Conservation (phyloP, 2,888 invertebrate species). For the Tortricodes alternella region DNA sequence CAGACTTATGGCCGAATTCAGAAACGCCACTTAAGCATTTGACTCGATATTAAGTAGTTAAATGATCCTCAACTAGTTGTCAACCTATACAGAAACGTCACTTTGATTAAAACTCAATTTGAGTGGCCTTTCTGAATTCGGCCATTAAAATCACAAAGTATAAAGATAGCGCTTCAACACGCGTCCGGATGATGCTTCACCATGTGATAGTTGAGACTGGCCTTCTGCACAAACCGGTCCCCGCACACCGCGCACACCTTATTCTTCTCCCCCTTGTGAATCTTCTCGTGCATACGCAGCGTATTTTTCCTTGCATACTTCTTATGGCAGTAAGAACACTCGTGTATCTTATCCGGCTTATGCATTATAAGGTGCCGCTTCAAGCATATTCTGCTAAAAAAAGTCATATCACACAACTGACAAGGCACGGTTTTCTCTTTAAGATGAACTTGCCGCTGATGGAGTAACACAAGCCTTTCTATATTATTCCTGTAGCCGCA, state of each 20-base stretch:
- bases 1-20: too few species aligned
- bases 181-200: constrained; percentile 67
- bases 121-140: too few species aligned
- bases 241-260: constrained; percentile 63
- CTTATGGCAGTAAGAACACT: constrained; percentile 29
- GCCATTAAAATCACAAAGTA: too few species aligned
- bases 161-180: constrained; percentile 44
- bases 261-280: constrained; percentile 65
- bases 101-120: too few species aligned
- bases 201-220: constrained; percentile 73
- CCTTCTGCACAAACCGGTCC: constrained; percentile 72
- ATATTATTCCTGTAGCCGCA: constrained; percentile 33
- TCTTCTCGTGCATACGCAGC: constrained; percentile 58
- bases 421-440: constrained; percentile 8
- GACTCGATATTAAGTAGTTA: too few species aligned
- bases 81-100: too few species aligned
- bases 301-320: constrained; percentile 33
- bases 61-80: too few species aligned
- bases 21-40: too few species aligned
- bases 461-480: not conserved
- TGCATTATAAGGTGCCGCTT: constrained; percentile 21
- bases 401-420: constrained; percentile 1
- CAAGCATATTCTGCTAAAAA: not conserved
- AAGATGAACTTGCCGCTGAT: constrained; percentile 32
- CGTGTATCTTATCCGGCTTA: constrained; percentile 8